Evolutionary conservation across 2,888 invertebrate species (phyloP).

Genomic region (Drosophila ustulata): DNA sequence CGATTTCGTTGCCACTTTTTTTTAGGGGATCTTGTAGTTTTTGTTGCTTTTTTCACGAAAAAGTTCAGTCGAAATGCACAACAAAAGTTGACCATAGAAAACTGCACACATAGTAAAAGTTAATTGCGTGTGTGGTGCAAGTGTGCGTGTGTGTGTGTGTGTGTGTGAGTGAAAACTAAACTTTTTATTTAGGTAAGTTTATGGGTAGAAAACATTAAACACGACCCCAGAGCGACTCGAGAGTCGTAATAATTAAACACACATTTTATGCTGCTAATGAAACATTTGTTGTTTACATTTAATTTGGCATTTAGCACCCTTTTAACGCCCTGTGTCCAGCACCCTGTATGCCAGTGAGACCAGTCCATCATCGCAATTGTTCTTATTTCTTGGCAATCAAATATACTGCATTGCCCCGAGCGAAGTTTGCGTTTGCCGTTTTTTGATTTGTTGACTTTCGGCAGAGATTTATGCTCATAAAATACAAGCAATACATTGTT

Average conservation of each 20-base stretch:
- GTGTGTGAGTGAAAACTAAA: constrained; percentile 62
- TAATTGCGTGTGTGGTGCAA: constrained; percentile 69
- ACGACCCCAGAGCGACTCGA: constrained; percentile 49
- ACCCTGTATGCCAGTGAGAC: neutral
- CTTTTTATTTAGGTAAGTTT: constrained; percentile 78
- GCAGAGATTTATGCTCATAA: constrained; percentile 42
- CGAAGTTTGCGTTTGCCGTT: constrained; percentile 13
- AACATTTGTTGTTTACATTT: constrained; percentile 81
- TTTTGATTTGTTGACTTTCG: constrained; percentile 73
- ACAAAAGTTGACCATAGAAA: constrained; percentile 74
- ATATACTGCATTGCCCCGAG: constrained; percentile 59
- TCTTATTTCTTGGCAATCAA: constrained; percentile 62
- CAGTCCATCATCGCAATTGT: constrained; percentile 43
- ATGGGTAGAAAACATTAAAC: constrained; percentile 58
- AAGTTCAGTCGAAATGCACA: constrained; percentile 75
- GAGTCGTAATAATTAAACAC: constrained; percentile 74
- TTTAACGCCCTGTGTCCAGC: constrained; percentile 8
- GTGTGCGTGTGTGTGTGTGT: constrained; percentile 28
- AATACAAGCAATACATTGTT: constrained; percentile 16
- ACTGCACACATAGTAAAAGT: constrained; percentile 72
- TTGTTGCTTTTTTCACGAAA: constrained; percentile 68
- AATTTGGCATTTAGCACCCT: constrained; percentile 72
- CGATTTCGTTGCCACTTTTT: constrained; percentile 18
- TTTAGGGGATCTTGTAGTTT: constrained; percentile 1
- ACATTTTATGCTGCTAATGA: constrained; percentile 80